Conservation (phyloP, 2,113 vertebrate species). For the Haemorhous mexicanus region DNA sequence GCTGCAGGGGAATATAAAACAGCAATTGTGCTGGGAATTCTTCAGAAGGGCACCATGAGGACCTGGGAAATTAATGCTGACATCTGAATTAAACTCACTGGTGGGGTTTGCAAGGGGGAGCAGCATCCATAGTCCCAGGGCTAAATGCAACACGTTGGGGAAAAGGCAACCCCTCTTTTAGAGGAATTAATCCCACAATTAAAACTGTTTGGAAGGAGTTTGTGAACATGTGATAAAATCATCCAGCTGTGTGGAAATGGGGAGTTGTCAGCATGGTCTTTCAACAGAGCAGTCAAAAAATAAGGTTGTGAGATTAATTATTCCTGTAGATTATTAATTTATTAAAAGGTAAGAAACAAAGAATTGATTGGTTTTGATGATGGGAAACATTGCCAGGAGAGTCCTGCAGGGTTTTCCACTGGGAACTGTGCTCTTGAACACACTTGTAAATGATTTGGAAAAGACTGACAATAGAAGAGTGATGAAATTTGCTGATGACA, state of each 20-base stretch:
- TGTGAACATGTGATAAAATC: not conserved
- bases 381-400: not conserved
- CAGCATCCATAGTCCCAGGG: not conserved
- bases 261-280: not conserved
- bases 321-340: not conserved
- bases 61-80: not conserved
- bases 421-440: not conserved
- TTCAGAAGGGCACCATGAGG: not conserved
- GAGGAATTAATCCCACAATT: not conserved
- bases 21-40: not conserved
- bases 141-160: not conserved
- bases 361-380: not conserved
- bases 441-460: not conserved
- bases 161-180: not conserved
- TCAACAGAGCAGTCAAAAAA: not conserved
- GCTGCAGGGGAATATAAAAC: not conserved
- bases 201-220: not conserved
- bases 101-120: not conserved
- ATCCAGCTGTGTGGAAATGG: not conserved
- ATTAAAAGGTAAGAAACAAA: not conserved
- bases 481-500: not conserved
- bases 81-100: not conserved
- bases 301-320: not conserved
- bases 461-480: not conserved
- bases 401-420: not conserved